phyloP scores from a whole-genome alignment of 2,888 invertebrate genomes.

The Stenolophus ochropezus region DNA sequence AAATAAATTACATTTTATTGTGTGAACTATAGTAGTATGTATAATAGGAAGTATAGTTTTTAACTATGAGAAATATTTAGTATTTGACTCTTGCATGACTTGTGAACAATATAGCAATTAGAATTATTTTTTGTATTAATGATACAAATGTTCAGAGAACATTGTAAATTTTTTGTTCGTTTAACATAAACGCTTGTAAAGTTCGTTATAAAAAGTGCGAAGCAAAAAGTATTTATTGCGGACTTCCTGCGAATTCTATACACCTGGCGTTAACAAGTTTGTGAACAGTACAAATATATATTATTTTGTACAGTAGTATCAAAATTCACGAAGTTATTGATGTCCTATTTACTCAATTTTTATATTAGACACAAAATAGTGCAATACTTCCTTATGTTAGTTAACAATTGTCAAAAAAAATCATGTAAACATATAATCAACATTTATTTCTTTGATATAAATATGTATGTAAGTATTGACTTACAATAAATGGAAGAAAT shows the following conservation, averaged over 20 bases:
- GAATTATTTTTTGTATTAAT: background rate
- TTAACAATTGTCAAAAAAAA: no score
- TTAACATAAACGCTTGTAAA: constrained; percentile 1
- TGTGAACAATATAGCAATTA: background rate
- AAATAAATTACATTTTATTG: background rate
- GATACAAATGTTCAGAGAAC: background rate
- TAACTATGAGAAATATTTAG: background rate
- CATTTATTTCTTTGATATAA: no score
- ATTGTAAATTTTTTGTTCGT: background rate
- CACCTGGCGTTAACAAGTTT: background rate
- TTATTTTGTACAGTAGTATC: background rate
- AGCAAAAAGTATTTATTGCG: background rate
- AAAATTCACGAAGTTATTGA: no score
- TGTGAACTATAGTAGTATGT: constrained; percentile 13
- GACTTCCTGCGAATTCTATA: background rate
- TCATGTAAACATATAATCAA: no score
- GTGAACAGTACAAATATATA: background rate
- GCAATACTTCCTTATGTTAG: no score
- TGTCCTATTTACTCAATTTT: no score
- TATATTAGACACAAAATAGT: no score
- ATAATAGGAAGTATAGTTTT: background rate
- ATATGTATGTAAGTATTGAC: background rate
- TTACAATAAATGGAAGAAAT: background rate
- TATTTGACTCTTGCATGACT: background rate
- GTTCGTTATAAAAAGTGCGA: background rate